These are phyloP conservation scores for Tapirus indicus DNA, from an alignment of 2,797 vertebrate species.

Conservation along the genomic window DNA sequence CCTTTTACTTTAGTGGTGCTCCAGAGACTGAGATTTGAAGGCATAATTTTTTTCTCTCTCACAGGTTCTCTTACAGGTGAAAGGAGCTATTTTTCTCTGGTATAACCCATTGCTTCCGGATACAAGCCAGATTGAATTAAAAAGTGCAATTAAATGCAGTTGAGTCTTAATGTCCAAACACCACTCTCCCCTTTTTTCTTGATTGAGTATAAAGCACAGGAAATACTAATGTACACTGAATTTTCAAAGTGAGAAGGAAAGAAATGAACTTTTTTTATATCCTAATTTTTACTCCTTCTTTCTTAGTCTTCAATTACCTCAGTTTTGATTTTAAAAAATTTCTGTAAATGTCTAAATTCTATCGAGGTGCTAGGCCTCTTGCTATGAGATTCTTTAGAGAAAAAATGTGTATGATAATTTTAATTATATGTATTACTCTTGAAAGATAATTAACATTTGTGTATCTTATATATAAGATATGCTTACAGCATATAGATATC, in stretches of 20 bases:
- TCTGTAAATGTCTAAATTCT: neutral
- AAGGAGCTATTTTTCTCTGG: conserved; percentile 50
- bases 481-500: too few species aligned
- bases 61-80: conserved; percentile 25
- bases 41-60: neutral
- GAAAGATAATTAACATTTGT: neutral
- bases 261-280: neutral
- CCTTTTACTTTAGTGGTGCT: conserved; percentile 36
- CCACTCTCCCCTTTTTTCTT: neutral
- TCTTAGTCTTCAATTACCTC: neutral
- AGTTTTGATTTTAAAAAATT: neutral
- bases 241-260: neutral
- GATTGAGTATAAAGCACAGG: neutral
- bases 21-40: conserved; percentile 54
- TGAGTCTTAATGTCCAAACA: neutral
- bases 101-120: conserved; percentile 43
- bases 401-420: neutral
- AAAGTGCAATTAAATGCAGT: conserved; percentile 6
- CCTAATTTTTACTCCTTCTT: neutral
- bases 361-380: neutral
- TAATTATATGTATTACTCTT: neutral
- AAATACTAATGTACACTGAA: neutral
- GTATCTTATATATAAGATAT: neutral
- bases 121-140: conserved; percentile 58
- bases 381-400: neutral